These are phyloP conservation scores for Dreissena rostriformis DNA, from an alignment of 1,140 invertebrate genomes.

Conservation along the genomic window DNA sequence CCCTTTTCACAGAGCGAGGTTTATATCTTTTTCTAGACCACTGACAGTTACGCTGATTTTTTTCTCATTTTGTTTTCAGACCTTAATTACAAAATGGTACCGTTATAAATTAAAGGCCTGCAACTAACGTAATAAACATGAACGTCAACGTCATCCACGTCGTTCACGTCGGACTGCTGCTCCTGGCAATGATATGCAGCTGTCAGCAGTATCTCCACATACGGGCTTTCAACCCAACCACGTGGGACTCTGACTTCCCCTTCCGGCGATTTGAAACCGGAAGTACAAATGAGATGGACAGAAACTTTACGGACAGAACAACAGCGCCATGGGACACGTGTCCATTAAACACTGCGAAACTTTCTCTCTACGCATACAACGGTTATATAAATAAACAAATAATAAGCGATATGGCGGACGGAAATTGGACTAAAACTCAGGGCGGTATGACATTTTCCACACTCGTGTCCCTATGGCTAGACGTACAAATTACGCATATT, in stretches of 20 bases:
- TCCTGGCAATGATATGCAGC: neutral
- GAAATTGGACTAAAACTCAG: neutral
- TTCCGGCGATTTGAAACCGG: neutral
- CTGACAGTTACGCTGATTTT: neutral
- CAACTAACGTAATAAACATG: neutral
- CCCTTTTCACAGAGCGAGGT: too few relatives aligned
- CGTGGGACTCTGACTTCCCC: neutral
- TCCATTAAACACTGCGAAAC: neutral
- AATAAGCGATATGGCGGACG: neutral
- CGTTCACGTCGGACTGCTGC: neutral
- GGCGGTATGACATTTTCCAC: neutral
- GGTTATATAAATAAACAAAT: neutral
- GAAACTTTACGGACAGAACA: neutral
- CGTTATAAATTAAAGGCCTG: neutral
- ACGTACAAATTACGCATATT: neutral
- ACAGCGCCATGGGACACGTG: neutral
- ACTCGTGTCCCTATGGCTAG: constrained; percentile 1
- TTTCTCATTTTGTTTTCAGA: too few relatives aligned
- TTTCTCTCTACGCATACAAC: neutral
- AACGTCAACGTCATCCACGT: neutral
- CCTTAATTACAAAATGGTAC: neutral
- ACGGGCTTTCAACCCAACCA: neutral
- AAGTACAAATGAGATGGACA: neutral
- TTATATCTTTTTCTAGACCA: neutral
- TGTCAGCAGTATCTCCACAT: neutral